Evolutionary conservation across 2,113 vertebrate species (phyloP).

Genomic region (Meles meles): DNA sequence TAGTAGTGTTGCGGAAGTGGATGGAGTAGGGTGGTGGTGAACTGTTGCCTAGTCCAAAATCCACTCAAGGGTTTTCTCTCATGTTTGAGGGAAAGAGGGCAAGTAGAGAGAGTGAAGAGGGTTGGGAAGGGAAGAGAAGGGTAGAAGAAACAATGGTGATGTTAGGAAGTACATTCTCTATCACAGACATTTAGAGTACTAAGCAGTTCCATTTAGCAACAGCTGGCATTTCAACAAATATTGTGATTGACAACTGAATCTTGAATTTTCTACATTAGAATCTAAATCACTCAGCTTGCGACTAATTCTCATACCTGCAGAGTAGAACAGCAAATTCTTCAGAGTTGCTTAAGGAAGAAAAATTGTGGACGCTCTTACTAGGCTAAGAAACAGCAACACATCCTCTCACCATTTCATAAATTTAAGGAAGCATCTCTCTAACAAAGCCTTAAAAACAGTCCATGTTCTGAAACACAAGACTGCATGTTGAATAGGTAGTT

Average conservation of each 20-base stretch:
- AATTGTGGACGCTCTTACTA: neutral
- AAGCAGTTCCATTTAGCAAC: neutral
- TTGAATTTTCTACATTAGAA: neutral
- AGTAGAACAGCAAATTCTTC: neutral
- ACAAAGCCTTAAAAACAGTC: neutral
- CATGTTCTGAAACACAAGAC: neutral
- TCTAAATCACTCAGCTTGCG: neutral
- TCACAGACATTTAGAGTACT: neutral
- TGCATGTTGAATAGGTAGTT: neutral
- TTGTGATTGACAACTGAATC: neutral
- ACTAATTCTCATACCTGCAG: neutral
- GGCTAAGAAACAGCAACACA: neutral
- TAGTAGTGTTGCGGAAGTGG: neutral
- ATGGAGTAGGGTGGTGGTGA: neutral
- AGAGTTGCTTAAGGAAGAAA: neutral
- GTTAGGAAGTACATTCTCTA: neutral
- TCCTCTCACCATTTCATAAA: neutral
- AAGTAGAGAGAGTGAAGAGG: neutral
- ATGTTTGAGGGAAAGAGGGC: neutral
- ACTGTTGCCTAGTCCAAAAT: neutral
- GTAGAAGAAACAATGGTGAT: neutral
- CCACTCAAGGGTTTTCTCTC: neutral
- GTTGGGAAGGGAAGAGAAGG: neutral
- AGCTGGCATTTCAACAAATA: neutral
- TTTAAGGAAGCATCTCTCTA: neutral